Conservation (phyloP, 2,888 invertebrate species). For the Ferdinandea cuprea region DNA sequence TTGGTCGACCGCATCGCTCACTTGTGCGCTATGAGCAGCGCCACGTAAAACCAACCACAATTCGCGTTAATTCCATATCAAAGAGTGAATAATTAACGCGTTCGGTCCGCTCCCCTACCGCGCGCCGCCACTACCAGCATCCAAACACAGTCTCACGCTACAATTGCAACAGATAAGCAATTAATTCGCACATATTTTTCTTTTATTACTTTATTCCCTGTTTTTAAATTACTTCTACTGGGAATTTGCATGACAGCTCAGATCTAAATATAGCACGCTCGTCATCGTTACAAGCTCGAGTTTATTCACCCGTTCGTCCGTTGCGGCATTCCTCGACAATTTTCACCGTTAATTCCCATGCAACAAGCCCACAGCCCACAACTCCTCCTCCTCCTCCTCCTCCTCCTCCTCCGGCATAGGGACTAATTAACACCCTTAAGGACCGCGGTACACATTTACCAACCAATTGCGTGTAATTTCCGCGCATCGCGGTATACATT, state of each 20-base stretch:
- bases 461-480: constrained; percentile 57
- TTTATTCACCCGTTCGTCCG: constrained; percentile 62
- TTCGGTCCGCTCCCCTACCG: background rate
- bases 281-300: constrained; percentile 65
- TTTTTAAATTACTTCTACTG: constrained; percentile 45
- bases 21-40: background rate
- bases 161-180: constrained; percentile 70
- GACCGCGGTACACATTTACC: constrained; percentile 18
- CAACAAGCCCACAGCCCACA: background rate
- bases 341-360: constrained; percentile 71
- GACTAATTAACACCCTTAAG: constrained; percentile 73
- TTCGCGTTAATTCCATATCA: constrained; percentile 13
- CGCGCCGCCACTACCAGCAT: no score
- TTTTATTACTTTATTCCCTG: constrained; percentile 50
- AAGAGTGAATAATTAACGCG: constrained; percentile 18
- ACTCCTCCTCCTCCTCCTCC: no score
- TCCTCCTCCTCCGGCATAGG: constrained; percentile 27
- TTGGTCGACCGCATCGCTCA: background rate
- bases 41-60: constrained; percentile 28
- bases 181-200: constrained; percentile 64
- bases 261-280: constrained; percentile 63
- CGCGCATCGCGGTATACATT: constrained; percentile 34
- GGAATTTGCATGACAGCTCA: constrained; percentile 72
- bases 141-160: constrained; percentile 54
- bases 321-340: constrained; percentile 42